A percentile compares a stretch with the other conserved stretches of the same genome.
Evolutionary conservation across 1,140 invertebrate species (phyloP).

Genomic region (Oscheius sp.): DNA sequence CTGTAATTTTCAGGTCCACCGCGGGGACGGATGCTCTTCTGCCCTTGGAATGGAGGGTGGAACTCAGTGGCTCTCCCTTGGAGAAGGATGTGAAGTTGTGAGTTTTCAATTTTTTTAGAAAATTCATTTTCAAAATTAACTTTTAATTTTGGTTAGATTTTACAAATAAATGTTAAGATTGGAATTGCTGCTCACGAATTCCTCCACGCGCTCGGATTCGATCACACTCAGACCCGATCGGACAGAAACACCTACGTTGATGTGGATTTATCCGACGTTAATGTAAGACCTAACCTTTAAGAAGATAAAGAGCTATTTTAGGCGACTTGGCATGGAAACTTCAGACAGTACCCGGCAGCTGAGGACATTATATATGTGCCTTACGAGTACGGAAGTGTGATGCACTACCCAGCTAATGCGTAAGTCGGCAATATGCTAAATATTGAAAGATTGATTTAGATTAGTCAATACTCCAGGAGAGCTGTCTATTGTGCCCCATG

Average conservation of each 20-base stretch:
- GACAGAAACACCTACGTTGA: constrained; percentile 13
- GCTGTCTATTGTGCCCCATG: neutral
- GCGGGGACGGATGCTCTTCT: constrained; percentile 25
- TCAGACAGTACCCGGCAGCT: neutral
- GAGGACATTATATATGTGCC: neutral
- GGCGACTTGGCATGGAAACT: neutral
- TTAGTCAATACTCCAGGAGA: neutral
- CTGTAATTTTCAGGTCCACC: constrained; percentile 4
- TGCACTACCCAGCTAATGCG: constrained; percentile 22
- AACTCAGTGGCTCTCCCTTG: constrained; percentile 24
- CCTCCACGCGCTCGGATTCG: constrained; percentile 5
- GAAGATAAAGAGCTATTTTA: neutral
- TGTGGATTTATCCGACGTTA: neutral
- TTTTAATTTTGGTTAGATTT: no score
- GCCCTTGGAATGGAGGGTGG: constrained; percentile 22
- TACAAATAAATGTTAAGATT: no score
- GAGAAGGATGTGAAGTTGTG: constrained; percentile 21
- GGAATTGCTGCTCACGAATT: constrained; percentile 21
- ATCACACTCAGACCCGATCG: constrained; percentile 22
- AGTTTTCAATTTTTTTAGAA: no score
- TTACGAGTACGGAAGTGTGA: constrained; percentile 28
- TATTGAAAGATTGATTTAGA: no score
- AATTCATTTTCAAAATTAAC: no score
- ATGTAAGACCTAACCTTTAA: neutral
- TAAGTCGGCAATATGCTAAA: no score